Conservation (phyloP, 2,797 vertebrate species). For the Spinibarbus caldwelli region DNA sequence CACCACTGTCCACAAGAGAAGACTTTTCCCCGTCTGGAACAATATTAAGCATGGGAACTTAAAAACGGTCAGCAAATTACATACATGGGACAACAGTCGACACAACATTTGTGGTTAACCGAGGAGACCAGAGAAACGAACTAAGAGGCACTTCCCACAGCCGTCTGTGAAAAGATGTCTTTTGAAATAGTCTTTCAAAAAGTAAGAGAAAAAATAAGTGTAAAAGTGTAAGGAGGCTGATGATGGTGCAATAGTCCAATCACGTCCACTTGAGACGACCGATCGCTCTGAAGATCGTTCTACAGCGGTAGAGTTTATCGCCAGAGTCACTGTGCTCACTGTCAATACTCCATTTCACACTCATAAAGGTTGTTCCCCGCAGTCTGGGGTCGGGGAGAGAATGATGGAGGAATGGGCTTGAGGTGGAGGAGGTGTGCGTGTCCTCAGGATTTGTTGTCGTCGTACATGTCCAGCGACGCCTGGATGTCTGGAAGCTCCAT, state of each 20-base stretch:
- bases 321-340: slow-evolving; percentile 44
- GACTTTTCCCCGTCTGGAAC: slow-evolving; percentile 4
- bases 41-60: slow-evolving; percentile 26
- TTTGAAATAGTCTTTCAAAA: slow-evolving; percentile 32
- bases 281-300: slow-evolving; percentile 51
- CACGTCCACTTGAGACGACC: slow-evolving; percentile 36
- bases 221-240: slow-evolving; percentile 50
- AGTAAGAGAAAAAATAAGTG: slow-evolving; percentile 18
- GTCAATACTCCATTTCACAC: slow-evolving; percentile 35
- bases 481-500: slow-evolving; percentile 92
- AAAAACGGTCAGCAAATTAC: slow-evolving; percentile 35
- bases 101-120: slow-evolving; percentile 26
- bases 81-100: slow-evolving; percentile 26
- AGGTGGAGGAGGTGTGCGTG: slow-evolving; percentile 51
- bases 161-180: slow-evolving; percentile 35
- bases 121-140: slow-evolving; percentile 18
- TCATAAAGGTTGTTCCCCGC: slow-evolving; percentile 32
- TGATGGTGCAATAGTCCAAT: slow-evolving; percentile 46
- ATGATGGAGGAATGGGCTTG: slow-evolving; percentile 22
- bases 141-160: slow-evolving; percentile 10
- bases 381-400: slow-evolving; percentile 7
- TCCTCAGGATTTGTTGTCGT: slow-evolving; percentile 96
- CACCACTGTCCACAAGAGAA: slow-evolving; percentile 28
- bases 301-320: slow-evolving; percentile 53
- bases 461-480: slow-evolving; percentile 89